Base-by-base conservation (phyloP, 2,888 invertebrate species). In the Dysmachus trigonus region DNA sequence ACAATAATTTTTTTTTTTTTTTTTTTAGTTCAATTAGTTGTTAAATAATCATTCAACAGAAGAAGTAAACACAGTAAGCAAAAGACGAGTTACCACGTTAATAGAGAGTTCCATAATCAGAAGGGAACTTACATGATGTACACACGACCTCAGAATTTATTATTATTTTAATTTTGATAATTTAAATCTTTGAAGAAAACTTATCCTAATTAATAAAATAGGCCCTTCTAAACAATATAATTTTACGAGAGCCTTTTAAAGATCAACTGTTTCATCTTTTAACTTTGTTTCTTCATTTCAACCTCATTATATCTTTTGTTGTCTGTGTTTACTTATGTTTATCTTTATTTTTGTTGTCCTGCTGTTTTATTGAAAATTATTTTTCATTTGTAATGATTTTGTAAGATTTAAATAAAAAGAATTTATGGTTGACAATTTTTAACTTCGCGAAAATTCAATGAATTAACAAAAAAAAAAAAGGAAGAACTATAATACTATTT, bases 21-120 rank as follows among this genome's bases (percentile, higher is more conserved):
- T 8, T 22, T 18, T 31, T 82, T 82, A 82, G 81, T 82, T 82
- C 62, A 82, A 82, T 82, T 82, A 82, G 81, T 82, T 82, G 62
- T 82, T 82, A 82, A 82, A 53, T 62, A 82, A 30, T 62, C 33
- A 53, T 35, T 62, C 33, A 53, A 53, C 35, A 8, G 38, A 41
- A 77, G 18, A 77, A 35, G 62, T 53, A 35, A 82, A 8, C 38
- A 51, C 30, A 82, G 62, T 33, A 41, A 62, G 30, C 31, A 82
- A 62, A 62, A 82, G 62, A 62, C n/a, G 22, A 62, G 62, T 62
- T 82, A 82, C 62, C 81, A 31, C 15, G 15, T 41, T 77, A 77
- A 77, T 76, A 18, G 13, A 22, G n/a, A 77, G 47, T 77, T 77
- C 77, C 30, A 77, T 47, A 38, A 77, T 4, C 47, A 77, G 7